Conservation (phyloP, 2,113 vertebrate species). For the Muscicapa adusta region DNA sequence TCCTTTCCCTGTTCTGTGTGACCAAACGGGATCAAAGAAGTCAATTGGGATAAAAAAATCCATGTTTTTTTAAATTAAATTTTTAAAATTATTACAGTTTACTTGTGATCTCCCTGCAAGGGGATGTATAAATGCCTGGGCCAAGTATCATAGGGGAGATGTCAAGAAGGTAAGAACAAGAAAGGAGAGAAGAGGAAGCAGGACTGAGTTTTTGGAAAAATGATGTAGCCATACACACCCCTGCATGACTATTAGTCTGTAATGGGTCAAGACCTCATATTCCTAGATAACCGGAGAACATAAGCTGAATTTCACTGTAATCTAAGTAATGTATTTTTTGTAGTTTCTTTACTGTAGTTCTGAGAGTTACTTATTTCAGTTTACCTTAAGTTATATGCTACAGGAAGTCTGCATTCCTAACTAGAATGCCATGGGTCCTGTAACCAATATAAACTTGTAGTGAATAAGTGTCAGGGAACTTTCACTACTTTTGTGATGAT, state of each 20-base stretch:
- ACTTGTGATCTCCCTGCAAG: rapidly evolving
- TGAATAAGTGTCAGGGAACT: not conserved
- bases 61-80: not conserved
- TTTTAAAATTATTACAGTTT: not conserved
- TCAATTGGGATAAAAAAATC: not conserved
- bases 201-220: not conserved
- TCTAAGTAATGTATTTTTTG: not conserved
- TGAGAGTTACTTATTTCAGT: not conserved
- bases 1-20: not conserved
- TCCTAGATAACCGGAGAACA: not conserved
- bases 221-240: not conserved
- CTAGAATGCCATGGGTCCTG: not conserved
- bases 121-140: not conserved
- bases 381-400: not conserved
- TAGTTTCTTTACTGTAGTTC: not conserved
- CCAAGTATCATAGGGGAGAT: not conserved
- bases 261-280: not conserved
- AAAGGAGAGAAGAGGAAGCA: not conserved
- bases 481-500: not conserved
- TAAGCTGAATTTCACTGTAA: not conserved
- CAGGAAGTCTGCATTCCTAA: not conserved
- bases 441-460: not conserved
- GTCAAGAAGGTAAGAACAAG: not conserved
- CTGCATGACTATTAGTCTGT: not conserved
- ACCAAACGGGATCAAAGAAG: not conserved